phyloP scores from a whole-genome alignment of 1,140 invertebrate species.

The Belonocnema kinseyi region DNA sequence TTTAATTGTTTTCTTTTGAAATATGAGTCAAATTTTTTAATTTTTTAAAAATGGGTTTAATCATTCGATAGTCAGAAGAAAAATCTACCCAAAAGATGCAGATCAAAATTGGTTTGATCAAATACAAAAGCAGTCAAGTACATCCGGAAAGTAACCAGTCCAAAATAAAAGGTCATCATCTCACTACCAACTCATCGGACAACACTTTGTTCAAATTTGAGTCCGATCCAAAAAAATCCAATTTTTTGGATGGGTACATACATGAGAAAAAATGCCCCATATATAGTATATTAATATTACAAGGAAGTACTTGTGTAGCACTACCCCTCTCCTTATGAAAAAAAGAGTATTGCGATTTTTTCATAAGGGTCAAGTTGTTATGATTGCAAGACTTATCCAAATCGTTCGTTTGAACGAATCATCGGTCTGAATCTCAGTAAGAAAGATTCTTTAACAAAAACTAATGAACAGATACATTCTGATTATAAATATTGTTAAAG shows the following conservation, averaged over 20 bases:
- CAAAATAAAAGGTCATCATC: too few relatives aligned
- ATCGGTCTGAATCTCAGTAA: slow-evolving; percentile 55
- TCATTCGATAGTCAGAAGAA: too few relatives aligned
- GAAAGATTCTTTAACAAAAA: slow-evolving; percentile 41
- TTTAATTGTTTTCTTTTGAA: too few relatives aligned
- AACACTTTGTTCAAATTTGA: too few relatives aligned
- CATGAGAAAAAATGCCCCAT: not conserved
- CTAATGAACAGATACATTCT: slow-evolving; percentile 25
- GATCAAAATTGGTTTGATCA: too few relatives aligned
- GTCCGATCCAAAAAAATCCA: not conserved
- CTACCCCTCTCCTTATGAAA: slow-evolving; percentile 37
- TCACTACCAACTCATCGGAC: too few relatives aligned
- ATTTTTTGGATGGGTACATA: not conserved
- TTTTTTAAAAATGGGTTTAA: too few relatives aligned
- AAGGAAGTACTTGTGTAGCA: slow-evolving; percentile 50
- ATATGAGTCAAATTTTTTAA: too few relatives aligned
- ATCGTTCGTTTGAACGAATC: slow-evolving; percentile 65
- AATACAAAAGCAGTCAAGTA: too few relatives aligned
- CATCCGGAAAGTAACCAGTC: too few relatives aligned
- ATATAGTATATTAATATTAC: slow-evolving; percentile 45
- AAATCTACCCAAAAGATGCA: too few relatives aligned
- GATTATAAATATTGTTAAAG: slow-evolving; percentile 52
- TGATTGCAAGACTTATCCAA: slow-evolving; percentile 62
- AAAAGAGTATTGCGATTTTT: too few relatives aligned
- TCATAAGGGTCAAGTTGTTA: slow-evolving; percentile 49